phyloP scores from a whole-genome alignment of 1,140 invertebrate species.

The Atopsyche davidsoni region DNA sequence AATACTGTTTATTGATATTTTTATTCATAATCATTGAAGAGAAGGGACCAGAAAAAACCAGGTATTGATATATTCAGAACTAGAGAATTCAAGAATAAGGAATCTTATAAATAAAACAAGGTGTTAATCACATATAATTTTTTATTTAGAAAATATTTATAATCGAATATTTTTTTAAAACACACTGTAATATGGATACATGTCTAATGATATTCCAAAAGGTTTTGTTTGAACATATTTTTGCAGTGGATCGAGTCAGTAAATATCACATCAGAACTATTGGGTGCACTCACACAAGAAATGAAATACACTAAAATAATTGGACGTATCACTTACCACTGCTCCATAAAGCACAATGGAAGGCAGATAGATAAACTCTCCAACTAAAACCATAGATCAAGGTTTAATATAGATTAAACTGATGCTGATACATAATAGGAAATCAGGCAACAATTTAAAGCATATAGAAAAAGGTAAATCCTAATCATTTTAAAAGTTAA shows the following conservation, averaged over 20 bases:
- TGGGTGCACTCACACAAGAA: slow-evolving; percentile 12
- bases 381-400: slow-evolving; percentile 13
- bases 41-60: not conserved
- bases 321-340: slow-evolving; percentile 13
- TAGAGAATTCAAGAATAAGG: too few relatives aligned
- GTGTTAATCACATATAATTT: not conserved
- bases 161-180: not conserved
- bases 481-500: too few relatives aligned
- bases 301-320: slow-evolving; percentile 20
- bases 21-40: not conserved
- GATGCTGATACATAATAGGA: not conserved
- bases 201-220: too few relatives aligned
- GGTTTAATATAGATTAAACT: not conserved
- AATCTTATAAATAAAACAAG: not conserved
- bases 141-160: not conserved
- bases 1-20: not conserved
- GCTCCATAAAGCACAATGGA: not conserved
- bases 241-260: not conserved
- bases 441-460: too few relatives aligned
- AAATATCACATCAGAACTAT: slow-evolving; percentile 11
- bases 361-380: not conserved
- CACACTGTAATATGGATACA: too few relatives aligned
- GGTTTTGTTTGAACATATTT: too few relatives aligned
- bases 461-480: too few relatives aligned
- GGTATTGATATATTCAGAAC: too few relatives aligned